Percentiles rank a stretch among this genome's conserved stretches.
Conservation (phyloP, 2,113 vertebrate genomes). For the Protobothrops flavoviridis region DNA sequence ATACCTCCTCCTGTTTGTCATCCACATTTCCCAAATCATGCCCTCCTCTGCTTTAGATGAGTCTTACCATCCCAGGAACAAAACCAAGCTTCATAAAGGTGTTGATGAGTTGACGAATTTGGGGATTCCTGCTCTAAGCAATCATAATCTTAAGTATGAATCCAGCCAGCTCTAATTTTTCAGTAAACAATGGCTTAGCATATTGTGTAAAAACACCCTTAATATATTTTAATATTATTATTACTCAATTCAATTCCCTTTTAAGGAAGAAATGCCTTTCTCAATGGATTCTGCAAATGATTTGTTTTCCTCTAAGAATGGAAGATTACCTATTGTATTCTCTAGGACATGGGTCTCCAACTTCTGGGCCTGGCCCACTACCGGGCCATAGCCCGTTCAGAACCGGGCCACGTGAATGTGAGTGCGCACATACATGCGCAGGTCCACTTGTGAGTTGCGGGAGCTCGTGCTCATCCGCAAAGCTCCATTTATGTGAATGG, state of each 20-base stretch:
- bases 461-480: too few species aligned
- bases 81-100: background rate
- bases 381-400: too few species aligned
- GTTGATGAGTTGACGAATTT: too few species aligned
- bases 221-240: background rate
- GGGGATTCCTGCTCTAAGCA: background rate
- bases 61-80: background rate
- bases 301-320: background rate
- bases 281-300: background rate
- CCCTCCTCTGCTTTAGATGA: background rate
- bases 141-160: background rate
- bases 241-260: background rate
- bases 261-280: background rate
- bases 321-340: background rate
- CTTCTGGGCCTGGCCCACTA: too few species aligned
- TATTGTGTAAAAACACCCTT: background rate
- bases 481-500: too few species aligned
- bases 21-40: background rate
- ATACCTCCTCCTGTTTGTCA: background rate
- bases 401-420: too few species aligned
- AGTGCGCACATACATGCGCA: too few species aligned
- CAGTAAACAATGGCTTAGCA: background rate
- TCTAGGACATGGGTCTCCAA: background rate
- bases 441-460: too few species aligned
- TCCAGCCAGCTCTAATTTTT: background rate